These are phyloP conservation scores for Cryptotis parvus DNA, from an alignment of 2,113 vertebrate genomes.

Conservation along the genomic window DNA sequence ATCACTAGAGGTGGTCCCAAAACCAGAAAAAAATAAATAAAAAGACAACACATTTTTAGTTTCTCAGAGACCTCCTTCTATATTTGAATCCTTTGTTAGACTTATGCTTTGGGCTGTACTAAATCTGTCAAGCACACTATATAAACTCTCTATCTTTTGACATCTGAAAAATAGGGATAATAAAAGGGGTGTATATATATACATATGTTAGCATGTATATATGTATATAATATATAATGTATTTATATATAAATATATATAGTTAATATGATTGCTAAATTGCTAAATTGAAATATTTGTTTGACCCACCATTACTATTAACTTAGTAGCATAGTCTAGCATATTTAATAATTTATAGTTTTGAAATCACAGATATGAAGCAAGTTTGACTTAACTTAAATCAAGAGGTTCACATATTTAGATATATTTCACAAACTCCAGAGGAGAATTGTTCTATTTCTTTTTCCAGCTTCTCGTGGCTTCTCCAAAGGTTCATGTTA, in stretches of 20 bases:
- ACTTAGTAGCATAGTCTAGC: not conserved
- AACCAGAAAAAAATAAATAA: not conserved
- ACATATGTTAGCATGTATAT: no score
- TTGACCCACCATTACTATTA: no score
- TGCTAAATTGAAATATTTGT: no score
- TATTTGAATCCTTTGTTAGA: not conserved
- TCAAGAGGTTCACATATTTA: not conserved
- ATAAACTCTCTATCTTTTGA: not conserved
- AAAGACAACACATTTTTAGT: not conserved
- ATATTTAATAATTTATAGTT: not conserved
- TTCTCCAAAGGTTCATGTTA: no score
- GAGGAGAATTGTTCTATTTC: not conserved
- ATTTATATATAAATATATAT: no score
- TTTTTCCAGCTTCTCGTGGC: no score
- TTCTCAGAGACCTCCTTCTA: not conserved
- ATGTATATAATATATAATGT: no score
- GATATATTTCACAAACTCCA: not conserved
- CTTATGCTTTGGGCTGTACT: not conserved
- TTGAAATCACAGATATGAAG: not conserved
- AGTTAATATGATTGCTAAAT: not conserved
- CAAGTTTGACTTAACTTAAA: not conserved
- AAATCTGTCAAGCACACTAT: not conserved
- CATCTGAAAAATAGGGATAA: not conserved
- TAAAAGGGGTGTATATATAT: no score
- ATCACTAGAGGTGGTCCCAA: no score